A percentile compares a stretch with the other conserved stretches of the same genome.
phyloP scores from a whole-genome alignment of 2,888 invertebrate species.

The Dynastes hyllus region DNA sequence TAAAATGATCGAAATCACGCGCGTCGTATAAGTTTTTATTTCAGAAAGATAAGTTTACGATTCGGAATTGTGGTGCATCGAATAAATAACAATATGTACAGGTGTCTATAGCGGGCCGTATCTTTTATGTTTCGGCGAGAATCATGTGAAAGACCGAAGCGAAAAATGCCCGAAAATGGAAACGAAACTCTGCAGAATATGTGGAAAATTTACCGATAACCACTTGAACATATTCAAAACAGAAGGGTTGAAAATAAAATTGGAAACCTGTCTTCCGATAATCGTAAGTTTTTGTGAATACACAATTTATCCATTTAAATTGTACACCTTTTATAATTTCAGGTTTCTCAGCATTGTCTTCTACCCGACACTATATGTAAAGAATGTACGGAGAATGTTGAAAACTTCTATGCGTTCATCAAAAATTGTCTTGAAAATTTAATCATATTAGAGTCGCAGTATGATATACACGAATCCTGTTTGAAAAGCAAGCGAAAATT shows the following conservation, averaged over 20 bases:
- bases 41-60: slow-evolving; percentile 19
- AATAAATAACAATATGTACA: slow-evolving; percentile 40
- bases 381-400: slow-evolving; percentile 66
- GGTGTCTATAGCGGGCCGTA: slow-evolving; percentile 40
- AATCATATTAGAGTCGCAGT: slow-evolving; percentile 67
- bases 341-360: slow-evolving; percentile 67
- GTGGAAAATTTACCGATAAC: slow-evolving; percentile 65
- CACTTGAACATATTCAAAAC: slow-evolving; percentile 68
- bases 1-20: background rate
- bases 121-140: slow-evolving; percentile 35
- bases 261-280: slow-evolving; percentile 70
- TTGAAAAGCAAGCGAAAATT: slow-evolving; percentile 67
- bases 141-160: slow-evolving; percentile 29
- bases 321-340: slow-evolving; percentile 27
- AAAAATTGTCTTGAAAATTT: slow-evolving; percentile 68
- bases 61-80: slow-evolving; percentile 18
- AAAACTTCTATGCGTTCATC: slow-evolving; percentile 67
- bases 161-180: slow-evolving; percentile 63
- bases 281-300: slow-evolving; percentile 64
- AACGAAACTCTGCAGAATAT: slow-evolving; percentile 68
- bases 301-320: background rate
- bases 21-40: slow-evolving; percentile 17
- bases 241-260: slow-evolving; percentile 68
- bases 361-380: slow-evolving; percentile 69
- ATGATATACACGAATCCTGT: slow-evolving; percentile 67